phyloP scores from a whole-genome alignment of 2,797 vertebrate species.

The Pelobates cultripes region DNA sequence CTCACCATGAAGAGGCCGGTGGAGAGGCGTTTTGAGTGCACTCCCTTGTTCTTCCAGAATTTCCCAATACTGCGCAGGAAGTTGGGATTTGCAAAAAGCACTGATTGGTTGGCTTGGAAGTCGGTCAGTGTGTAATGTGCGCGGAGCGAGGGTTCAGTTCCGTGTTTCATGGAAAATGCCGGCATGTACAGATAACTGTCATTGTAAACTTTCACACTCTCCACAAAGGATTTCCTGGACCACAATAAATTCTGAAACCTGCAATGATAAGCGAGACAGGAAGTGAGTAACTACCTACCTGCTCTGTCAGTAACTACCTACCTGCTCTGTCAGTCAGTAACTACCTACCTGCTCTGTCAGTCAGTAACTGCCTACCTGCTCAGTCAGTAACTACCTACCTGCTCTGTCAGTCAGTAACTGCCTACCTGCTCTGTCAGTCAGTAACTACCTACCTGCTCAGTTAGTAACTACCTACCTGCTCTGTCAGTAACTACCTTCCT shows the following conservation, averaged over 20 bases:
- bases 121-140: constrained; percentile 88
- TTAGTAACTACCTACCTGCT: too few species aligned
- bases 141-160: constrained; percentile 88
- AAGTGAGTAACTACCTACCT: too few species aligned
- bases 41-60: constrained; percentile 89
- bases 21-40: constrained; percentile 90
- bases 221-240: constrained; percentile 91
- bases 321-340: too few species aligned
- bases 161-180: constrained; percentile 92
- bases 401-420: too few species aligned
- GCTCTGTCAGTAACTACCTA: too few species aligned
- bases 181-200: constrained; percentile 96
- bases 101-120: constrained; percentile 83
- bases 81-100: constrained; percentile 94
- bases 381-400: too few species aligned
- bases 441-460: too few species aligned
- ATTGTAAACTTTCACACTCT: constrained; percentile 90
- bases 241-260: constrained; percentile 95
- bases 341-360: too few species aligned
- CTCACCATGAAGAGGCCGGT: constrained; percentile 94
- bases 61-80: constrained; percentile 89
- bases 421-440: too few species aligned
- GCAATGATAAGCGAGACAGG: not conserved
- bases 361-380: too few species aligned
- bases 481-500: too few species aligned